A percentile compares a stretch with the other conserved stretches of the same genome.
These are phyloP conservation scores for Cnemophilus loriae DNA, from an alignment of 2,113 vertebrate genomes.

Conservation along the genomic window DNA sequence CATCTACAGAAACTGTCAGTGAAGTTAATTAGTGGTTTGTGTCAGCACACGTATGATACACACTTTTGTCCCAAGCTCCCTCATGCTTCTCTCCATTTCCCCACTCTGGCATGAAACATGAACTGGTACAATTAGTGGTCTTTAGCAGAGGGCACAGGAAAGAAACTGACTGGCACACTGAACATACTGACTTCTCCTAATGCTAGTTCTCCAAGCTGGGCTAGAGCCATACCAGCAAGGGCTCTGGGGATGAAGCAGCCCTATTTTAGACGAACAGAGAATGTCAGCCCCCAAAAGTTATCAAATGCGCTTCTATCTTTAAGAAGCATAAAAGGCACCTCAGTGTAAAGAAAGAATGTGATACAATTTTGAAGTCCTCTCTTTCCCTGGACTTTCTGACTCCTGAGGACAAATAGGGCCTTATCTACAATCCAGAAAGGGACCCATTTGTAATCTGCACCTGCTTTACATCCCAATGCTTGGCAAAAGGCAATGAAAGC, in stretches of 20 bases:
- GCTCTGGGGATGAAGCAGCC: not conserved
- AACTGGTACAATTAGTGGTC: not conserved
- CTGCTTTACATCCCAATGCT: conserved; percentile 11
- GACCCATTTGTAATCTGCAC: conserved; percentile 28
- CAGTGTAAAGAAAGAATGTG: conserved; percentile 36
- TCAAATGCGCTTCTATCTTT: not conserved
- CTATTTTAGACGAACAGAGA: not conserved
- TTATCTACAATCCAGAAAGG: conserved; percentile 29
- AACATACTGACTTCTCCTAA: not conserved
- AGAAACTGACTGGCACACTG: not conserved
- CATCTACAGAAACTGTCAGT: not conserved
- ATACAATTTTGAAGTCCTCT: conserved; percentile 2
- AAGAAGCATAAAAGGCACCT: conserved; percentile 44
- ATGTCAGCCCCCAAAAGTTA: not conserved
- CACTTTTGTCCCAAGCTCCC: not conserved
- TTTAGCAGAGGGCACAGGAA: not conserved
- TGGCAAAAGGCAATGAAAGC: conserved; percentile 43
- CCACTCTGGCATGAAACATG: not conserved
- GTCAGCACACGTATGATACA: not conserved
- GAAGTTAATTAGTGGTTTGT: not conserved
- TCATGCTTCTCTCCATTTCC: not conserved
- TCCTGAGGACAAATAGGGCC: conserved; percentile 21
- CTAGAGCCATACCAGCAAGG: not conserved
- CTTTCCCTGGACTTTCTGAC: conserved; percentile 12
- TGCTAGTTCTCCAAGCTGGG: not conserved